Evolutionary conservation across 2,113 vertebrate species (phyloP).

Genomic region (Eulemur macaco): DNA sequence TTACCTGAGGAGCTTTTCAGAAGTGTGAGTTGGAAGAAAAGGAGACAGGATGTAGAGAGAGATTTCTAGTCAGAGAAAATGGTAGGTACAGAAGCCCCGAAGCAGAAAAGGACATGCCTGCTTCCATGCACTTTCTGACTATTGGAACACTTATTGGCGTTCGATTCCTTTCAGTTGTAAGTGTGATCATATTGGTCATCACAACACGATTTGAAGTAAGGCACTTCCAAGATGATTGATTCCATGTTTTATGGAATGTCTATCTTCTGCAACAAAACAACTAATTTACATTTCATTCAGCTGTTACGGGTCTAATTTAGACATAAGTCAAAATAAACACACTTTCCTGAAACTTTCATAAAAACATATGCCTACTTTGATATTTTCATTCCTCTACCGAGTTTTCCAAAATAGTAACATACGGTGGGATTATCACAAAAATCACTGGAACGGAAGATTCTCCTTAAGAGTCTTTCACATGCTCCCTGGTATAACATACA

Average conservation of each 20-base stretch:
- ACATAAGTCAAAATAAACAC: slow-evolving; percentile 76
- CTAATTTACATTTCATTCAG: slow-evolving; percentile 75
- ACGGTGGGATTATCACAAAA: slow-evolving; percentile 70
- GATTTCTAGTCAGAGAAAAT: background rate
- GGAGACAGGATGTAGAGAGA: background rate
- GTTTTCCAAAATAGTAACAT: slow-evolving; percentile 77
- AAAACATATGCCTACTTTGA: slow-evolving; percentile 77
- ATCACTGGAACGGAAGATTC: slow-evolving; percentile 52
- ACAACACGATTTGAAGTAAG: background rate
- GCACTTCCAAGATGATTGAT: slow-evolving; percentile 59
- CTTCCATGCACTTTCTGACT: rapidly evolving
- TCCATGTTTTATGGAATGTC: slow-evolving; percentile 62
- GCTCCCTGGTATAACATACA: slow-evolving; percentile 38
- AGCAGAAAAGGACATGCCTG: background rate
- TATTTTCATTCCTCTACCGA: slow-evolving; percentile 69
- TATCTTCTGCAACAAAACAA: slow-evolving; percentile 68
- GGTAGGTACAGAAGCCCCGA: background rate
- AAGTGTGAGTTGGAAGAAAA: background rate
- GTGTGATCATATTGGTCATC: background rate
- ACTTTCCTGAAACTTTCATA: slow-evolving; percentile 73
- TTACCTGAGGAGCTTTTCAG: background rate
- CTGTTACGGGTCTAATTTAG: slow-evolving; percentile 74
- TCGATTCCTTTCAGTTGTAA: background rate
- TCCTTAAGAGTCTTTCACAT: slow-evolving; percentile 29
- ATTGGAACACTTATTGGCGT: background rate